A percentile compares a stretch with the other conserved stretches of the same genome.
phyloP scores from a whole-genome alignment of 2,888 invertebrate genomes.

The Lordiphosa andalusiaca region DNA sequence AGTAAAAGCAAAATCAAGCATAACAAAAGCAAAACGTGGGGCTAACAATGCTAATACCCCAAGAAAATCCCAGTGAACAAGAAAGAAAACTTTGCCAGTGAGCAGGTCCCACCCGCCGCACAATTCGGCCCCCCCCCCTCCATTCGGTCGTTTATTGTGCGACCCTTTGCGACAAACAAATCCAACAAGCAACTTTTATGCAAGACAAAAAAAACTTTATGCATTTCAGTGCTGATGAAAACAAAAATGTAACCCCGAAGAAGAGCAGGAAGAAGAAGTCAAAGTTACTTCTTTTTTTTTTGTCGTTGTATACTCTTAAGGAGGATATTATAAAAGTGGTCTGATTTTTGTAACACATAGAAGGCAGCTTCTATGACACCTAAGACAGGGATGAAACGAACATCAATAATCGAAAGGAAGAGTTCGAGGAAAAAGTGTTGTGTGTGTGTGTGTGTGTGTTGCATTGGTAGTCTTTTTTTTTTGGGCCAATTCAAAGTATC shows the following conservation, averaged over 20 bases:
- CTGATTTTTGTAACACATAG: no score
- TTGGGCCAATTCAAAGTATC: no score
- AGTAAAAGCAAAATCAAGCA: conserved; percentile 54
- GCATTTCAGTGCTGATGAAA: conserved; percentile 67
- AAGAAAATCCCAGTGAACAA: conserved; percentile 60
- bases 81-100: conserved; percentile 57
- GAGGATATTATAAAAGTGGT: conserved; percentile 4
- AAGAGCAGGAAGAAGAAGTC: conserved; percentile 22
- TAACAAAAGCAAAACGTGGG: conserved; percentile 54
- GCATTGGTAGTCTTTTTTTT: no score
- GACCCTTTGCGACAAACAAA: conserved; percentile 69
- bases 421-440: no score
- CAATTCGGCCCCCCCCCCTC: conserved; percentile 11
- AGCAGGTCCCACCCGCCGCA: conserved; percentile 7
- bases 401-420: no score
- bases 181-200: conserved; percentile 67
- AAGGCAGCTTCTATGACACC: neutral
- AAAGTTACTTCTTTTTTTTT: conserved; percentile 40
- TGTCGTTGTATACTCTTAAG: conserved; percentile 24
- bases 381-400: neutral
- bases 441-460: no score
- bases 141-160: conserved; percentile 8
- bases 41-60: conserved; percentile 64
- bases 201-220: conserved; percentile 54
- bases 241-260: conserved; percentile 23